Evolutionary conservation across 1,140 invertebrate species (phyloP), one percentile per base, ranked within the genome.

Genomic region (Drosophila nebulosa): DNA sequence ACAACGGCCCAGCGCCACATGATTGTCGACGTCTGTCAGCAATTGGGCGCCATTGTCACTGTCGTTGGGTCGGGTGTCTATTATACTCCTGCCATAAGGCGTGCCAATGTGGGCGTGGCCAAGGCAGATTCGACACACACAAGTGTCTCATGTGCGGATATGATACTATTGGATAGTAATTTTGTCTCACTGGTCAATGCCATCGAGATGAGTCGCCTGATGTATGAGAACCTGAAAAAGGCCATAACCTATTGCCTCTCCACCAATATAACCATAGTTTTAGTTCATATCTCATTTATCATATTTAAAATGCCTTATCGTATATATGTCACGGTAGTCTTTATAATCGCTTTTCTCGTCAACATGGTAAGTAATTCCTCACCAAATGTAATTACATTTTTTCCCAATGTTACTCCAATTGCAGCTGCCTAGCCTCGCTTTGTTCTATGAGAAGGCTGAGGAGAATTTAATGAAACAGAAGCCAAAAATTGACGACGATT

Each of bases 211-310:
- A 86, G 81, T 39, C 81, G 81, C 5, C 30, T 64, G 26, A 18
- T 78, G 14, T 86, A 62, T 30, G 74, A 78, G 26, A 86, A 86
- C 4, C 39, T 69, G 2, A 86, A 72, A 32, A 86, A 86, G 50
- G 74, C 74, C 0, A 1, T 78, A n/a, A 60, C 18, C 27, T 86
- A 78, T 36, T 35, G 55, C 3, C 30, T 86, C 6, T 42, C 59
- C 16, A 56, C 78, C n/a, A 64, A 55, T 12, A 69, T 51, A 14
- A 16, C 59, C 2, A n/a, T 51, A 3, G 1, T 88, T 0, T 2
- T 61, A 9, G 14, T 53, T 2, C 46, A 66, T 32, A 1, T 66
- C 0, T 5, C 42, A 0, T 72, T 69, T n/a, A 18, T 69, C 1
- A 0, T 39, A 0, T 5, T 86, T 0, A 0, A 14, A 0, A n/a